Evolutionary conservation across 2,888 invertebrate genomes (phyloP).

Genomic region (Sphaerophoria rueppellii): DNA sequence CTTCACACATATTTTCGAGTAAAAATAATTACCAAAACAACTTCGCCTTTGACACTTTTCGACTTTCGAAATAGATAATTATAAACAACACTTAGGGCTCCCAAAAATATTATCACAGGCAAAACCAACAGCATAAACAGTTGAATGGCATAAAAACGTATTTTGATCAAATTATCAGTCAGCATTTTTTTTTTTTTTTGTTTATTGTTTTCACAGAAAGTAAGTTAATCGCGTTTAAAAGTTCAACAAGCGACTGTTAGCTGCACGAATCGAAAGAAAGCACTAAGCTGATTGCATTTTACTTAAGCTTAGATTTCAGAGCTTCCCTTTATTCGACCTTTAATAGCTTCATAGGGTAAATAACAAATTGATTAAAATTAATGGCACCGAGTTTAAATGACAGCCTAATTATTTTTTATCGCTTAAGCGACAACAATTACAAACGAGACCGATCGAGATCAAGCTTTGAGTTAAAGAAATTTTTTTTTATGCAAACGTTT

Average conservation of each 20-base stretch:
- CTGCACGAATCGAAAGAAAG: background rate
- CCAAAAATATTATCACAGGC: constrained; percentile 9
- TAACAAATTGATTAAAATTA: too few species aligned
- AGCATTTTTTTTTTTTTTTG: background rate
- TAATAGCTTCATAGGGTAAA: too few species aligned
- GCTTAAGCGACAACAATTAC: too few species aligned
- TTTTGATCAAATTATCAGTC: constrained; percentile 1
- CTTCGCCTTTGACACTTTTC: constrained; percentile 33
- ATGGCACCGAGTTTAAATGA: too few species aligned
- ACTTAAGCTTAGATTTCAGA: background rate
- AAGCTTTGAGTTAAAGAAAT: too few species aligned
- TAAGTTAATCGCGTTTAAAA: constrained; percentile 11
- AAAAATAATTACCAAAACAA: constrained; percentile 35
- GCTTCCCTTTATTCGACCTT: too few species aligned
- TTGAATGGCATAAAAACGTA: constrained; percentile 18
- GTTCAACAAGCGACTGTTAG: background rate
- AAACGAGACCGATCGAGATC: too few species aligned
- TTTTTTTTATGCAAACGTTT: too few species aligned
- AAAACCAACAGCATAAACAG: background rate
- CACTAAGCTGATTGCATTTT: background rate
- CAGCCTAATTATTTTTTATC: too few species aligned
- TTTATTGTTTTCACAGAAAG: background rate
- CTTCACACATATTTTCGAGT: background rate
- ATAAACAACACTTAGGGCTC: background rate
- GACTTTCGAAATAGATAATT: background rate